Percentiles rank a stretch among this genome's conserved stretches.
Conservation (phyloP, 2,113 vertebrate species). For the Cnemophilus loriae region DNA sequence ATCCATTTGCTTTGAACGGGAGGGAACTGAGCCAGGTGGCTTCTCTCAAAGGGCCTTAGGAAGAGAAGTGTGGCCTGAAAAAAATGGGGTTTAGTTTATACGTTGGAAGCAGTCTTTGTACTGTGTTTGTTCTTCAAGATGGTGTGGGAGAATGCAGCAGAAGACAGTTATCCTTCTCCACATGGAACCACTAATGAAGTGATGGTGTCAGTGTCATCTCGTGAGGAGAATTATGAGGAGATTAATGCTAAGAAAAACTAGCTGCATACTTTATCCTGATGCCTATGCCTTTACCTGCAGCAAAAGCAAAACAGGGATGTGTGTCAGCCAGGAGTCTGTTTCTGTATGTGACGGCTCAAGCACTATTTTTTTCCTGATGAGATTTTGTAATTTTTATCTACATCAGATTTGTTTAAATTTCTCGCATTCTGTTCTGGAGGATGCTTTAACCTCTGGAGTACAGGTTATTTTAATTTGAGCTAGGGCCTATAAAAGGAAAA, state of each 20-base stretch:
- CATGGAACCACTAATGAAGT: background rate
- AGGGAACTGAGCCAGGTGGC: background rate
- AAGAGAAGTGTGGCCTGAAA: background rate
- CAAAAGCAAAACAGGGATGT: background rate
- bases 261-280: background rate
- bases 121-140: background rate
- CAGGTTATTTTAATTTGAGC: background rate
- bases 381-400: background rate
- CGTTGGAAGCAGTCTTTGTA: background rate
- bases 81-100: background rate
- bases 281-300: background rate
- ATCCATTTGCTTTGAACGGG: background rate
- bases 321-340: background rate
- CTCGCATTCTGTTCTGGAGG: background rate
- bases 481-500: background rate
- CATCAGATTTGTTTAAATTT: background rate
- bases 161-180: background rate
- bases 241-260: background rate
- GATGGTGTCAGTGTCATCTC: background rate
- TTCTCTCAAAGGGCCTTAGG: background rate
- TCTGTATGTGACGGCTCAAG: background rate
- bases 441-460: background rate
- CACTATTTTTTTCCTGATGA: background rate
- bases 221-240: too few relatives aligned
- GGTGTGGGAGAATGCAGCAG: background rate